Evolutionary conservation across 2,113 vertebrate species (phyloP), one percentile per base, ranked within the genome.

Genomic region (Silurus asotus): DNA sequence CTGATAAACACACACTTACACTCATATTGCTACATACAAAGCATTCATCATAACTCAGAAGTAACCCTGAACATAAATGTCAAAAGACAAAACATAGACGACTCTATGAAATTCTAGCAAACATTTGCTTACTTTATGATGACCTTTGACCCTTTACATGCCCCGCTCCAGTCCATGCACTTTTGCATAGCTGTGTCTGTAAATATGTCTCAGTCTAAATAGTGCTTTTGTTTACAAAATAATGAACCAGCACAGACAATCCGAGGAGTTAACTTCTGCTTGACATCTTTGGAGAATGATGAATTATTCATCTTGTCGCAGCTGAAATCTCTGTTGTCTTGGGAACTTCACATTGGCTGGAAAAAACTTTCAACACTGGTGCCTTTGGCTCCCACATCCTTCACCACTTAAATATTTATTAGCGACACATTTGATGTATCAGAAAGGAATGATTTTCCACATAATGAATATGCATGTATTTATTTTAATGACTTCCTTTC

Each of bases 321-420:
- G 25, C 15, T 67, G 84, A 85, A 85, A 67, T 85, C 75, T 84
- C 49, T 19, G 83, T 84, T 23, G 59, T 84, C 84, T 85, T 85
- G 74, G 84, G 84, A 85, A 78, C 74, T 65, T 84, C 49, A 56
- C 53, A 76, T 11, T 59, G 75, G 20, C 84, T 48, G 65, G 62
- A 58, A 69, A 37, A 62, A 85, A 69, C 51, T 55, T 77, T 65
- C 62, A 55, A 61, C 75, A 69, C 75, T 17, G 51, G 28, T 17
- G 13, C 17, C 55, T 62, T 62, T 4, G 23, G 48, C 62, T 56
- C 14, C 17, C 83, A 53, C 59, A 13, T 37, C n/a, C 25, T 20
- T 15, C 53, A 13, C 28, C 20, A 11, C 49, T 62, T 65, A 28
- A 65, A 77, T 37, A 64, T 53, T n/a, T 55, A 77, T 61, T 13